Evolutionary conservation across 92 coral and sea anemone genomes (phyloP).

Genomic region (Heliopora coerulea): DNA sequence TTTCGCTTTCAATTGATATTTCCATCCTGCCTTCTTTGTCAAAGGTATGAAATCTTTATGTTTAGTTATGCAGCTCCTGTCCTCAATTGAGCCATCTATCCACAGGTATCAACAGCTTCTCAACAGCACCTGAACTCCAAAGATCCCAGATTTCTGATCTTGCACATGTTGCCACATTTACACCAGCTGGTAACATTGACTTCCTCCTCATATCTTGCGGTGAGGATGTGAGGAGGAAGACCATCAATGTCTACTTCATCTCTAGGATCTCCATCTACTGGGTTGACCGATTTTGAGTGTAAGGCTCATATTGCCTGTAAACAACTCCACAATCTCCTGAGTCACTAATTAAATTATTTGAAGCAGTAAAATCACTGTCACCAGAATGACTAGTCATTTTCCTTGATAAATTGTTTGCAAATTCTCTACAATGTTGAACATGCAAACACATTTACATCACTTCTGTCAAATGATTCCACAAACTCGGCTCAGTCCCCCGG

Average conservation of each 20-base stretch:
- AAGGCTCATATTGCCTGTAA: conserved; percentile 29
- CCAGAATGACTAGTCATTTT: conserved; percentile 24
- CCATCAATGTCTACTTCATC: conserved; percentile 31
- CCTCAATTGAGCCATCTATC: conserved; percentile 60
- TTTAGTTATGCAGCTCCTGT: conserved; percentile 55
- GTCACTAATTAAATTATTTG: conserved; percentile 9
- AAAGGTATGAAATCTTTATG: conserved; percentile 50
- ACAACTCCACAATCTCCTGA: conserved; percentile 16
- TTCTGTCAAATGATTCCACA: neutral
- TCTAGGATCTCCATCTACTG: neutral
- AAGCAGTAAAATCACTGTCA: conserved; percentile 5
- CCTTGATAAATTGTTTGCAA: no score
- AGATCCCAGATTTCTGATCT: conserved; percentile 39
- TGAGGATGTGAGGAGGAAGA: conserved; percentile 15
- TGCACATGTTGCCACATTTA: conserved; percentile 46
- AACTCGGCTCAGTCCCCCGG: neutral
- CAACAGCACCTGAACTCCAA: conserved; percentile 59
- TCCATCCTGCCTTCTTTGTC: conserved; percentile 22
- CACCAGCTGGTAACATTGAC: conserved; percentile 47
- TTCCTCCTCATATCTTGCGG: conserved; percentile 1
- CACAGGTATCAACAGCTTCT: conserved; percentile 46
- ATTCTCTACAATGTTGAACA: no score
- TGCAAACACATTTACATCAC: conserved; percentile 26
- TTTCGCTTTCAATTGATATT: no score
- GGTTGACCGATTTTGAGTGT: neutral